Base-by-base conservation (phyloP, 1,140 invertebrate species). In the Bemisia tabaci region DNA sequence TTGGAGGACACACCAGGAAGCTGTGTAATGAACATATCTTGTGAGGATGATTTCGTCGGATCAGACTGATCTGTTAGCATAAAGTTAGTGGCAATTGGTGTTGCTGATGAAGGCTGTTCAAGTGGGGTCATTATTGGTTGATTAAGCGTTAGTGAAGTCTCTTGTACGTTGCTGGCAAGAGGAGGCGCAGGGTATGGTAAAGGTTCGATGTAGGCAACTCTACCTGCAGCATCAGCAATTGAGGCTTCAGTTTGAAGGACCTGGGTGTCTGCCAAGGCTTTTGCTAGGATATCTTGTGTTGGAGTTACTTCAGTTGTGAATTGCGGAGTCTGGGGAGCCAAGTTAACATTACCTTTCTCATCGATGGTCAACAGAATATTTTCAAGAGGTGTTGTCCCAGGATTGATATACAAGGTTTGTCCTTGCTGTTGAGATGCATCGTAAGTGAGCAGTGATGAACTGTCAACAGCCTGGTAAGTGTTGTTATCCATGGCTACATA, bases 41-140 rank as follows among this genome's bases (percentile, higher is more conserved):
- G 33, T 17, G 33, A 9, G 5, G 33, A 48, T 48, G 5, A 9
- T 5, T 5, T 17, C 5, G 5, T 48, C 5, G 5, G 5, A 9
- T 5, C 5, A 48, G 33, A 48, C 33, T 48, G 33, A 48, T 17
- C 17, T 17, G 33, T 9, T 48, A 48, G 33, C 5, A 9, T 48
- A 17, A 48, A 48, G 17, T 48, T 48, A 48, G 33, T 22, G 24
- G 33, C n/a, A 21, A 33, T 5, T 24, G 26, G 39, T 21, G 59
- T 12, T 9, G 64, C 61, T 26, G 48, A 33, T 12, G 72, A 71
- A 0, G 88, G 87, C 2, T 86, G 81, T 74, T 90, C 88, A 12
- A 89, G 74, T 0, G 88, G 86, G 0, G 87, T 87, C 89, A 90
- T 90, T 11, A 90, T 90, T 0, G 89, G 87, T 73, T 88, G 87